Evolutionary conservation across 23 tunicate species (phyloP).

Genomic region (Styela clava): DNA sequence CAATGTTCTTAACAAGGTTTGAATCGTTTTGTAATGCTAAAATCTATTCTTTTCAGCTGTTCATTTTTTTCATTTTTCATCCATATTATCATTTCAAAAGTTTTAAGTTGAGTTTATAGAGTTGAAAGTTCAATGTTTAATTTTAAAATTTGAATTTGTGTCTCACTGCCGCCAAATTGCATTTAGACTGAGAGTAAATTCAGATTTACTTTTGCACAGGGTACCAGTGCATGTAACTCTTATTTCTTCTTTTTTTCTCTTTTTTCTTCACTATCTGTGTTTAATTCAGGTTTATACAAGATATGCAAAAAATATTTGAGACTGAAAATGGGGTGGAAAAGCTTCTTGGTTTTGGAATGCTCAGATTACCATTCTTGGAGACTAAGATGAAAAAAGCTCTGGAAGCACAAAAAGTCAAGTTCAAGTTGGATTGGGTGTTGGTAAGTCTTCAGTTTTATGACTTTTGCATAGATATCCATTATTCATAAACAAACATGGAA

Average conservation of each 20-base stretch:
- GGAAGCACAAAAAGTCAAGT: slow-evolving; percentile 3
- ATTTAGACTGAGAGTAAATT: too few relatives aligned
- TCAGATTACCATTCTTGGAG: slow-evolving; percentile 2
- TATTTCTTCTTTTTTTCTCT: too few relatives aligned
- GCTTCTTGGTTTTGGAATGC: slow-evolving; percentile 4
- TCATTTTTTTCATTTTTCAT: not conserved
- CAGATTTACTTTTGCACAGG: too few relatives aligned
- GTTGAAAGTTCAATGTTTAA: not conserved
- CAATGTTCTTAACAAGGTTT: slow-evolving; percentile 24
- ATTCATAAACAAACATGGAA: not conserved
- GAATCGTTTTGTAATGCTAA: not conserved
- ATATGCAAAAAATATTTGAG: not conserved
- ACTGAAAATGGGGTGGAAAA: slow-evolving; percentile 7
- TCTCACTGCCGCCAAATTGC: too few relatives aligned
- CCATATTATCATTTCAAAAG: too few relatives aligned
- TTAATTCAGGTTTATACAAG: slow-evolving; percentile 2
- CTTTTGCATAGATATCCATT: not conserved
- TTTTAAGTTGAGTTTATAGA: too few relatives aligned
- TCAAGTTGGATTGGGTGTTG: slow-evolving; percentile 26
- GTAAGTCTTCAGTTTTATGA: slow-evolving; percentile 32
- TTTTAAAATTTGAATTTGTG: slow-evolving; percentile 6
- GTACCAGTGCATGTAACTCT: too few relatives aligned
- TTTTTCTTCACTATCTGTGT: not conserved
- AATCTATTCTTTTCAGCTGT: not conserved
- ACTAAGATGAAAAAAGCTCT: not conserved